Conservation (phyloP, 1,140 invertebrate species). For the Diorhabda elongata region DNA sequence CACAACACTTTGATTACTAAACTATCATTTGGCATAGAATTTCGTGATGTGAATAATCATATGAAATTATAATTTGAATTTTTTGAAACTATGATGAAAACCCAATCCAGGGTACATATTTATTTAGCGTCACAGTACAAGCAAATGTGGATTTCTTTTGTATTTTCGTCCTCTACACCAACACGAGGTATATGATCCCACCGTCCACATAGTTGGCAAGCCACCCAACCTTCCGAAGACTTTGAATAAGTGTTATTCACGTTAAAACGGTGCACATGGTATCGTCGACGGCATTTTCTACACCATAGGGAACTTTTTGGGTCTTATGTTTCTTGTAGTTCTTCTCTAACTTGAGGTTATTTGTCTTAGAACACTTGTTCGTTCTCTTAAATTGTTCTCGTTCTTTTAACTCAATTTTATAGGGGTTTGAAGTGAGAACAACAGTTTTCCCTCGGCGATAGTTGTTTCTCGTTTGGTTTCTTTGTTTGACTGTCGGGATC, state of each 20-base stretch:
- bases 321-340: background rate
- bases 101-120: background rate
- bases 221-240: slow-evolving; percentile 40
- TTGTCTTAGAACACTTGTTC: background rate
- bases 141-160: slow-evolving; percentile 38
- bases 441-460: background rate
- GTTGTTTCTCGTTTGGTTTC: slow-evolving; percentile 9
- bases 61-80: slow-evolving; percentile 5
- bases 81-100: background rate
- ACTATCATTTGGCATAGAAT: slow-evolving; percentile 2
- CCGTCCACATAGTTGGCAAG: slow-evolving; percentile 38
- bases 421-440: background rate
- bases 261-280: slow-evolving; percentile 33
- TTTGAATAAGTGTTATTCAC: slow-evolving; percentile 28
- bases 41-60: background rate
- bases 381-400: background rate
- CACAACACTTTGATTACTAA: slow-evolving; percentile 37
- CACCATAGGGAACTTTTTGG: slow-evolving; percentile 21
- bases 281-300: slow-evolving; percentile 30
- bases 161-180: slow-evolving; percentile 34
- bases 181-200: slow-evolving; percentile 43
- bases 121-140: slow-evolving; percentile 29
- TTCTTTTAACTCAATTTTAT: background rate
- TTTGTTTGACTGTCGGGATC: slow-evolving; percentile 6
- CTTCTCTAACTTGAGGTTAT: background rate